Conservation (phyloP, 2,113 vertebrate species). For the Procavia capensis region DNA sequence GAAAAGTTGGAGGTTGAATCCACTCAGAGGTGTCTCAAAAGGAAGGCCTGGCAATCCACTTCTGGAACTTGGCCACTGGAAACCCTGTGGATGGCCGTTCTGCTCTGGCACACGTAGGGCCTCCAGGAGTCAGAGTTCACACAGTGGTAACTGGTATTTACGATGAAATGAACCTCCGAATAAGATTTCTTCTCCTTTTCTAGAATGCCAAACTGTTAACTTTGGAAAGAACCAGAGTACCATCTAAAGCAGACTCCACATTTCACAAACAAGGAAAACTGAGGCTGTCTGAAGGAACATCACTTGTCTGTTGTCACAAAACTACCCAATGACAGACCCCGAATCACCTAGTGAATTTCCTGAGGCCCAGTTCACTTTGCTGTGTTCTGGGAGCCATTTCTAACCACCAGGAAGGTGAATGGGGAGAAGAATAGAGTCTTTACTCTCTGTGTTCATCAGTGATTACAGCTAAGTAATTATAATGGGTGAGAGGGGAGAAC, state of each 20-base stretch:
- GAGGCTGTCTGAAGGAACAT: not conserved
- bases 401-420: not conserved
- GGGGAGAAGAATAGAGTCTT: not conserved
- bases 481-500: not conserved
- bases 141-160: not conserved
- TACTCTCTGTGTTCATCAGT: not conserved
- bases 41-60: not conserved
- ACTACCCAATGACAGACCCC: not conserved
- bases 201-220: not conserved
- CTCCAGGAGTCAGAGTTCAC: not conserved
- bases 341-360: not conserved
- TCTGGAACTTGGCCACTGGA: not conserved
- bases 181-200: not conserved
- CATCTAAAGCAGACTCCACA: not conserved
- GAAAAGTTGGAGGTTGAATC: not conserved
- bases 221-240: not conserved
- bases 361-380: not conserved
- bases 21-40: not conserved
- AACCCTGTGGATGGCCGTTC: too few relatives aligned
- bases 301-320: not conserved
- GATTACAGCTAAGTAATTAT: not conserved
- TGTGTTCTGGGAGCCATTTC: not conserved
- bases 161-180: not conserved
- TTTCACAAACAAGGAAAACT: not conserved
- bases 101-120: too few relatives aligned